Percentiles rank a stretch among this genome's conserved stretches.
These are phyloP conservation scores for Dicyrtoma fusca DNA, from an alignment of 2,888 invertebrate species.

Conservation along the genomic window DNA sequence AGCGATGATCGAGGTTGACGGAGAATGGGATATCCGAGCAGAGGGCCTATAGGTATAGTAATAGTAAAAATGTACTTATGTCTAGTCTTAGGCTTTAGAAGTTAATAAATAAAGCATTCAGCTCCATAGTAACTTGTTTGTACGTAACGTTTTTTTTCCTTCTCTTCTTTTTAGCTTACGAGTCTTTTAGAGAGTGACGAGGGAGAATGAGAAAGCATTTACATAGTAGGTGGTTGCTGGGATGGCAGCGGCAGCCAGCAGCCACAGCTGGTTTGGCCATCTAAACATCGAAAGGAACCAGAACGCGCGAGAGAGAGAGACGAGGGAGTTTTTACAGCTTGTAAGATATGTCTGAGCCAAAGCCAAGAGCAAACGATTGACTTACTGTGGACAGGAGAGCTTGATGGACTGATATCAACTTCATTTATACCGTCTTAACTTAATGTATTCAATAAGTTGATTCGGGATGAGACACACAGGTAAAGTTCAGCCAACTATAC, in stretches of 20 bases:
- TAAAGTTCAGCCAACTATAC: conserved; percentile 24
- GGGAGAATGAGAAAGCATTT: conserved; percentile 32
- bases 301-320: conserved; percentile 3
- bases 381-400: conserved; percentile 1
- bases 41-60: background rate
- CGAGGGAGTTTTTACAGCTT: too few species aligned
- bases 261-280: too few species aligned
- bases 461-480: conserved; percentile 12
- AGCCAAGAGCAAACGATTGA: background rate
- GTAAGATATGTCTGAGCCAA: background rate
- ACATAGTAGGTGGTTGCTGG: conserved; percentile 1
- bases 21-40: conserved; percentile 1
- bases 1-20: conserved; percentile 21
- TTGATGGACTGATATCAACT: conserved; percentile 18
- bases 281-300: background rate
- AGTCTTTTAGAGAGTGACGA: conserved; percentile 3
- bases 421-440: conserved; percentile 17
- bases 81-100: too few species aligned
- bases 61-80: too few species aligned
- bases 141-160: background rate
- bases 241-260: background rate
- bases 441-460: conserved; percentile 28
- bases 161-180: background rate
- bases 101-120: too few species aligned
- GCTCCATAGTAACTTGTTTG: conserved; percentile 3